Base-by-base conservation (phyloP, 1,140 invertebrate genomes). In the Sycophila sp. region DNA sequence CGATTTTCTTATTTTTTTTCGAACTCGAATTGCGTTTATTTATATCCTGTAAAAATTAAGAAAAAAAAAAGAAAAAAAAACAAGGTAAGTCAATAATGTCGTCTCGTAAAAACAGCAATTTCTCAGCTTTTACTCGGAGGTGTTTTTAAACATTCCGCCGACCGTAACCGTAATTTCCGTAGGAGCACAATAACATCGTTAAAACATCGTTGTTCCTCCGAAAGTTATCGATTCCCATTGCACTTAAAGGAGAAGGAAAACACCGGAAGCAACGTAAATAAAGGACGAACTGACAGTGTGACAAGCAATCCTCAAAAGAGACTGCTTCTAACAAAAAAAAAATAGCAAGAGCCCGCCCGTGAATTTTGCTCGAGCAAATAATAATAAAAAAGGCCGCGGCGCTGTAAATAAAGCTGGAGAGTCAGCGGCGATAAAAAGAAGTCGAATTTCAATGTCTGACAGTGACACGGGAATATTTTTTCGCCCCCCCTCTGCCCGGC, bases 391-490 rank as follows among this genome's bases (percentile, higher is more conserved):
- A 26, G 36, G 36, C 32, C 30, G 19, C 36, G 5, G 11, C 8
- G 47, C 51, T 66, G 64, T 7, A 66, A 56, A 45, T 66, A 56
- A 56, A 66, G 34, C 28, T 36, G 22, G 56, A 56, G 51, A 66
- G 40, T 66, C 53, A 55, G 51, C 53, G 36, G 38, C 51, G 64
- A 65, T 66, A 56, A 55, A 55, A 66, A 66, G 51, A 66, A 66
- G 64, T 66, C 64, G 64, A 66, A 66, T 66, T 56, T 66, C 64
- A 66, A 66, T 66, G 64, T 34, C 51, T 32, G 28, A 55, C 51
- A 55, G 28, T 55, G 51, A 55, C 51, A 55, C 49, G 63, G n/a
- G 49, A n/a, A 42, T 53, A 51, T 65, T 65, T 55, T 65, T 34
- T 45, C 36, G 17, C n/a, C 36, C 56, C 51, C 13, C 15, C 19